These are phyloP conservation scores for Arvicanthis niloticus DNA, from an alignment of 2,113 vertebrate species.

Conservation along the genomic window DNA sequence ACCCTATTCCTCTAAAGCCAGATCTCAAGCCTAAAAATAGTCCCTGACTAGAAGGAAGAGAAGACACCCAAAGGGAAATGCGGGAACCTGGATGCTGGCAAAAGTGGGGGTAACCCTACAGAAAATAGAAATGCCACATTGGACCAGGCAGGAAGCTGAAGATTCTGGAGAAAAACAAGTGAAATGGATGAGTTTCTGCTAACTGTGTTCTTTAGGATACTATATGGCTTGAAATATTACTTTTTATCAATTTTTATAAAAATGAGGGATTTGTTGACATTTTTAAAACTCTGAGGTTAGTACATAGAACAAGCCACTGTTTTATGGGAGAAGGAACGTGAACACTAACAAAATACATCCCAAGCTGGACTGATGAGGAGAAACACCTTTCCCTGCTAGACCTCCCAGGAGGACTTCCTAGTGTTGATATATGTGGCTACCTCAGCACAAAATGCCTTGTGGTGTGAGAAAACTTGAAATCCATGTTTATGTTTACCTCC, in stretches of 20 bases:
- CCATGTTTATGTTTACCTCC: neutral
- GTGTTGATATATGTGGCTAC: neutral
- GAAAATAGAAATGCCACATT: neutral
- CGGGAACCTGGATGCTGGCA: neutral
- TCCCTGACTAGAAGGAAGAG: neutral
- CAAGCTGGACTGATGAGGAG: neutral
- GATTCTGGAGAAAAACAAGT: slow-evolving; percentile 88
- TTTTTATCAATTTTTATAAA: neutral
- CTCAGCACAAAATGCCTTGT: neutral
- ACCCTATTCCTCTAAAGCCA: neutral
- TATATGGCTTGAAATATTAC: neutral
- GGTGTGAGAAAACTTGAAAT: neutral
- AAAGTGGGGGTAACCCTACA: neutral
- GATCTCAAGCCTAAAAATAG: neutral
- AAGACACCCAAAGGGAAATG: neutral
- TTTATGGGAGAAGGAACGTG: neutral
- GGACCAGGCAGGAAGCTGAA: slow-evolving; percentile 91
- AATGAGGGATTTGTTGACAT: neutral
- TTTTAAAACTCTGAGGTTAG: neutral
- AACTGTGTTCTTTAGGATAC: neutral
- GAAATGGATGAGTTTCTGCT: neutral
- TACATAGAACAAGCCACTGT: neutral
- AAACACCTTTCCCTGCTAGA: neutral
- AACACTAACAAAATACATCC: neutral
- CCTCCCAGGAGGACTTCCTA: neutral